These are phyloP conservation scores for Heliconius nattereri DNA, from an alignment of 1,140 invertebrate species.

Conservation along the genomic window DNA sequence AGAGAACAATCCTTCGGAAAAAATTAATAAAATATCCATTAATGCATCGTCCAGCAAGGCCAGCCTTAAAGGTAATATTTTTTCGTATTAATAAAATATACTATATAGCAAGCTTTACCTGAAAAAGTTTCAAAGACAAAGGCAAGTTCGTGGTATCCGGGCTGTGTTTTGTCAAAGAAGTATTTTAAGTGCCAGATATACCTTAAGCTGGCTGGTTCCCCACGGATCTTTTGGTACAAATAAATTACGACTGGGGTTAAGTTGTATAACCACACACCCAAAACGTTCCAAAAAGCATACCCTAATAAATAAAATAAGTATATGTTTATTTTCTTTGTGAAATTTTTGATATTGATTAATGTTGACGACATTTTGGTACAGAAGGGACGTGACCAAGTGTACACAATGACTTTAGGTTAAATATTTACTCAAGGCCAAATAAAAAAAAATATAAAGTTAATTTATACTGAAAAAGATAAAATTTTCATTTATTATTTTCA, in stretches of 20 bases:
- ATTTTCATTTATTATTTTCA: too few species aligned
- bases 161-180: slow-evolving; percentile 67
- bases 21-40: neutral
- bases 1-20: slow-evolving; percentile 53
- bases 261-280: slow-evolving; percentile 64
- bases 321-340: neutral
- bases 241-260: slow-evolving; percentile 61
- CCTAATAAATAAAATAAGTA: slow-evolving; percentile 42
- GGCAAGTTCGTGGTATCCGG: slow-evolving; percentile 53
- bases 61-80: too few species aligned
- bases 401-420: too few species aligned
- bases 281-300: slow-evolving; percentile 64
- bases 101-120: slow-evolving; percentile 47
- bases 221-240: slow-evolving; percentile 50
- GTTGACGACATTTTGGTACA: neutral
- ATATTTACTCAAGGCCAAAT: too few species aligned
- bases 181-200: slow-evolving; percentile 66
- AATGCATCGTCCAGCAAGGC: neutral
- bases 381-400: neutral
- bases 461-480: too few species aligned
- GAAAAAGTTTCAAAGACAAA: slow-evolving; percentile 60
- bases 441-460: too few species aligned
- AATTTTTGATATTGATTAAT: neutral
- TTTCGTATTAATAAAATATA: too few species aligned
- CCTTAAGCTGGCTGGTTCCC: slow-evolving; percentile 52